A percentile compares a stretch with the other conserved stretches of the same genome.
Evolutionary conservation across 1,140 invertebrate genomes (phyloP).

Genomic region (Olivierus martensii): DNA sequence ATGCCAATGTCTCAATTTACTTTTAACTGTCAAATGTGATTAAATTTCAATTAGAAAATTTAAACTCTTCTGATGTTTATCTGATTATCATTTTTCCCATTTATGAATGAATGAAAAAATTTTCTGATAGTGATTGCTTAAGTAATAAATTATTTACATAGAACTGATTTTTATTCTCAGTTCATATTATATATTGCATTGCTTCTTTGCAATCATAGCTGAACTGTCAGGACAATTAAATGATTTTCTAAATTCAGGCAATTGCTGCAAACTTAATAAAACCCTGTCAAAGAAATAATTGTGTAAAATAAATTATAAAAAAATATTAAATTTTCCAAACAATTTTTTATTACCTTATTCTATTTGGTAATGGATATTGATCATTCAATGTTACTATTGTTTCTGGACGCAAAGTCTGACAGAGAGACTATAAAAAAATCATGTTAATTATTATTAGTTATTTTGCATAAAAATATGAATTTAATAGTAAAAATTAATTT

Average conservation of each 20-base stretch:
- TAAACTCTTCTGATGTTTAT: too few species aligned
- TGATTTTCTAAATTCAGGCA: conserved; percentile 5
- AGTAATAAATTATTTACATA: too few species aligned
- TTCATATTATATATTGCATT: conserved; percentile 7
- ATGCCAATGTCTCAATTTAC: too few species aligned
- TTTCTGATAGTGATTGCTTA: too few species aligned
- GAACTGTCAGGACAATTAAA: conserved; percentile 7
- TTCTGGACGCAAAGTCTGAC: too few species aligned
- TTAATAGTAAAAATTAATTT: too few species aligned
- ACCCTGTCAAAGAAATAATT: conserved; percentile 1
- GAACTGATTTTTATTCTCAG: not conserved
- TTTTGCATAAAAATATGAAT: too few species aligned
- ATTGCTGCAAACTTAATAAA: conserved; percentile 5
- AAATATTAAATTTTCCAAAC: not conserved
- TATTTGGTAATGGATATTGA: not conserved
- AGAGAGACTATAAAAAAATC: not conserved
- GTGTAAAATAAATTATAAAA: not conserved
- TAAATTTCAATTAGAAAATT: too few species aligned
- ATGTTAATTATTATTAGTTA: too few species aligned
- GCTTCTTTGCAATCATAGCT: conserved; percentile 4
- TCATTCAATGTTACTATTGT: not conserved
- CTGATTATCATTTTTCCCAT: too few species aligned
- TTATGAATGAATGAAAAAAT: too few species aligned
- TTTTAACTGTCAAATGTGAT: too few species aligned
- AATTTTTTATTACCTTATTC: not conserved